These are phyloP conservation scores for Pyrrhia umbra DNA, from an alignment of 2,888 invertebrate species.

Conservation along the genomic window DNA sequence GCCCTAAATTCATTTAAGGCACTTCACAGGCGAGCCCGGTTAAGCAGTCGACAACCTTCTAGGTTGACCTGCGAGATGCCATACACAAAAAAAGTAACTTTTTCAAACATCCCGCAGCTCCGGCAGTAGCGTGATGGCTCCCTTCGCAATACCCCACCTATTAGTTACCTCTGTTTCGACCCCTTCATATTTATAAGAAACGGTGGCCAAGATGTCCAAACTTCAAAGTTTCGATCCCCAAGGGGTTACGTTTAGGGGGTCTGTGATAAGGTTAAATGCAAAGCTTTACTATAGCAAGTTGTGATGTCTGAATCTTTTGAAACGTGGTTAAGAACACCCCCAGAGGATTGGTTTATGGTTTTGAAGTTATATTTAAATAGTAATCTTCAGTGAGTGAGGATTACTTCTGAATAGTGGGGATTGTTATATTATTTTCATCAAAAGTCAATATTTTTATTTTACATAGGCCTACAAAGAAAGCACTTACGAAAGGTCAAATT, in stretches of 20 bases:
- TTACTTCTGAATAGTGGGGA: no score
- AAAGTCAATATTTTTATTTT: no score
- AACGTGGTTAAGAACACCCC: conserved; percentile 43
- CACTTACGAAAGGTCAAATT: no score
- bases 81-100: no score
- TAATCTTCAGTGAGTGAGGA: conserved; percentile 1
- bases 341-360: conserved; percentile 28
- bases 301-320: conserved; percentile 49
- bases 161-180: conserved; percentile 25
- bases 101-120: no score
- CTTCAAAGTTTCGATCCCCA: conserved; percentile 38
- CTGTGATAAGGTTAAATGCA: conserved; percentile 45
- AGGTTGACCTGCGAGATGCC: no score
- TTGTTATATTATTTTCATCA: no score
- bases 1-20: no score
- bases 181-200: conserved; percentile 50
- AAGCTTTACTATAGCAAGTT: conserved; percentile 28
- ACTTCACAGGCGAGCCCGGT: no score
- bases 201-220: conserved; percentile 48
- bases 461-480: no score
- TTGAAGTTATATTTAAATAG: conserved; percentile 22
- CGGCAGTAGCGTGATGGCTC: neutral
- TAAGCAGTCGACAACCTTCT: no score
- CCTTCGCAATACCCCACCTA: conserved; percentile 8
- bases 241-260: conserved; percentile 31